Base-by-base conservation (phyloP, 2,113 vertebrate species). In the Tapirus terrestris region DNA sequence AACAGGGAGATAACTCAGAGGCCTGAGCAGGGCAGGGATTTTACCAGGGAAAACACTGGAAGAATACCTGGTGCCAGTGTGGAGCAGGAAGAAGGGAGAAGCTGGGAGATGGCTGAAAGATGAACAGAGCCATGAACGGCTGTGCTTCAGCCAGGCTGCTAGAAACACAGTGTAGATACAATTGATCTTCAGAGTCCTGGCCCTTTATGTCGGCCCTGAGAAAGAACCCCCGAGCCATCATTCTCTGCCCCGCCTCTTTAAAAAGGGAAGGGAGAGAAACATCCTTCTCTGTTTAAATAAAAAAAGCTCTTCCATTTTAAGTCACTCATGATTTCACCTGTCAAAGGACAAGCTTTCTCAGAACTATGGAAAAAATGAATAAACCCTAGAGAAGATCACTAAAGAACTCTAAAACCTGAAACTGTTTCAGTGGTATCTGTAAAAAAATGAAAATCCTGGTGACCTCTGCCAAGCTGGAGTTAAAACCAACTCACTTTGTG, bases 311-410 rank as follows among this genome's bases (percentile, higher is more conserved):
- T 97, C 36, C 16, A 89, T 98, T 98, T 98, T 72, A 97, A 98
- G 89, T 88, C 68, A 56, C 56, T 67, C 96, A 92, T 94, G 95
- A 97, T 98, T 98, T 97, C 67, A 80, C 85, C 90, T 96, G 67
- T 97, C 81, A 94, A 97, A 98, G 72, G 93, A 85, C 75, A 87
- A 61, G 51, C 36, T 68, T 96, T 98, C 79, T 98, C 23, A 82
- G 97, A 98, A 97, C 84, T 88, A 63, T 77, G 75, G 18, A 43
- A 84, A 68, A 91, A 89, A 91, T 94, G 92, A 98, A 94, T 96
- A 92, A 90, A 96, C 92, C 90, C 79, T 88, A 92, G 45, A 81
- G 68, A 93, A 98, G 89, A 94, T 88, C 89, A 97, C 92, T 95
- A 90, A 77, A 87, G 31, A 92, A 43, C 67, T 96, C 68, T 94